Conservation (phyloP, 2,113 vertebrate species). For the Martes martes region DNA sequence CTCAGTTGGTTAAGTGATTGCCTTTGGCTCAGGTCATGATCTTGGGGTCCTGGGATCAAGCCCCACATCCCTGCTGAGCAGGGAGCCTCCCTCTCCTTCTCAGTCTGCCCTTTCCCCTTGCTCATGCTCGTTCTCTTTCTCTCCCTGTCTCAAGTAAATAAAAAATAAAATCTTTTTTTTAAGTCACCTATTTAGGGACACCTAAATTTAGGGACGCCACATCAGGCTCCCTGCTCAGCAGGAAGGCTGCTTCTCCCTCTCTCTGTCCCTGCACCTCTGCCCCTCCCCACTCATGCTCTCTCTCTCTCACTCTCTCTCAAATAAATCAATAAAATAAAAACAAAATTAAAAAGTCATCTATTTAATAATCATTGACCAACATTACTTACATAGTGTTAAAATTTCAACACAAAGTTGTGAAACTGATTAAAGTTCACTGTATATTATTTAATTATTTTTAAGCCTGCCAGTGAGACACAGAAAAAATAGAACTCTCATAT, state of each 20-base stretch:
- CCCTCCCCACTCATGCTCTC: neutral
- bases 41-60: neutral
- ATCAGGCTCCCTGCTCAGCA: neutral
- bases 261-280: neutral
- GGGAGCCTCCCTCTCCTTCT: neutral
- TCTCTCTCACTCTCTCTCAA: neutral
- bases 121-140: neutral
- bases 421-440: neutral
- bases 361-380: neutral
- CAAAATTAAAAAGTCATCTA: neutral
- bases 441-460: conserved; percentile 15
- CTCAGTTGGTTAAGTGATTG: neutral
- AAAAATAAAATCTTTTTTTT: neutral
- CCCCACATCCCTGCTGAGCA: neutral
- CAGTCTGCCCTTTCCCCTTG: neutral
- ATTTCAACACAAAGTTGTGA: neutral
- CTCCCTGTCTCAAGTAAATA: neutral
- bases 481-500: neutral
- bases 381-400: conserved; percentile 4
- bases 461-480: neutral
- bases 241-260: neutral
- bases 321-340: neutral
- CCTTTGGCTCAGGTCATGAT: neutral
- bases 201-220: too few relatives aligned
- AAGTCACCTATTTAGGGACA: neutral